Conservation (phyloP, 2,113 vertebrate species). For the Hyperoodon ampullatus region DNA sequence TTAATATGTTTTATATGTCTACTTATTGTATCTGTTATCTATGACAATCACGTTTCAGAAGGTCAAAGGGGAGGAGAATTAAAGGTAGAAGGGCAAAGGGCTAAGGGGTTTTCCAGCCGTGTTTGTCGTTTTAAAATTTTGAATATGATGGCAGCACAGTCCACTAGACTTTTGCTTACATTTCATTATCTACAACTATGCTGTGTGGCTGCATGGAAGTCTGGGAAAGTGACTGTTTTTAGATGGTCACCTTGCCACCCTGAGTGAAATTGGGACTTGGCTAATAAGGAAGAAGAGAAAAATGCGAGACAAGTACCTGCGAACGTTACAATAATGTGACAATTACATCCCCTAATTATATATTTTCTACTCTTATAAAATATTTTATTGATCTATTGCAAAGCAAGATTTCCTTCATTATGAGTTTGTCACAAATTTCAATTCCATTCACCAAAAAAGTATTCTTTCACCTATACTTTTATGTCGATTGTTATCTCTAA, state of each 20-base stretch:
- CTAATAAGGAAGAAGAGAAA: background rate
- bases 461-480: background rate
- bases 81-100: background rate
- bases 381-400: background rate
- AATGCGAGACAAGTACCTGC: background rate
- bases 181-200: background rate
- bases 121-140: background rate
- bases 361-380: background rate
- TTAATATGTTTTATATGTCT: slow-evolving; percentile 43
- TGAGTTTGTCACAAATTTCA: slow-evolving; percentile 13
- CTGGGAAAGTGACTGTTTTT: background rate
- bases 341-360: background rate
- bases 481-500: background rate
- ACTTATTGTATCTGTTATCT: background rate
- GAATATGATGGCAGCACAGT: background rate
- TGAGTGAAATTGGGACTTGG: background rate
- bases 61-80: background rate
- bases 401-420: slow-evolving; percentile 33
- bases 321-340: background rate
- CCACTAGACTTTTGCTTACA: background rate
- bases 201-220: background rate
- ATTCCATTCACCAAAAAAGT: background rate
- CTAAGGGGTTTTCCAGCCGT: background rate
- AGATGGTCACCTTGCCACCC: background rate
- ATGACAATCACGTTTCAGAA: background rate